A percentile compares a stretch with the other conserved stretches of the same genome.
Conservation (phyloP, 2,113 vertebrate species). For the Hylia prasina region DNA sequence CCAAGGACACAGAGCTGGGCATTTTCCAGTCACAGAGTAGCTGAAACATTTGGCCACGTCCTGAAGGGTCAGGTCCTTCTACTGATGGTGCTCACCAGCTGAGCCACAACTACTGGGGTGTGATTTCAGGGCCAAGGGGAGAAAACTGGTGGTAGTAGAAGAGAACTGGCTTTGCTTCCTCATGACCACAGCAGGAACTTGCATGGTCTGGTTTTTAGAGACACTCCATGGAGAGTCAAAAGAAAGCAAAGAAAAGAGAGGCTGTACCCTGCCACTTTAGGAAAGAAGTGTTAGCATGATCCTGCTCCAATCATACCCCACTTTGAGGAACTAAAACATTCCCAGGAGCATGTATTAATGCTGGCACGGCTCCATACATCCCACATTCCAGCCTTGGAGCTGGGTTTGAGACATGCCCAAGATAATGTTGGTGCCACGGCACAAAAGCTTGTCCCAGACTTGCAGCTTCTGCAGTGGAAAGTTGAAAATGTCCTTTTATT, state of each 20-base stretch:
- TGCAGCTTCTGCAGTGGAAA: background rate
- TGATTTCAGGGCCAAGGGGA: background rate
- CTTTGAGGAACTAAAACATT: background rate
- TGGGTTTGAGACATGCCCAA: background rate
- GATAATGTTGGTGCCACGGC: fast-evolving
- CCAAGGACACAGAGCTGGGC: background rate
- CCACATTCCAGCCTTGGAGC: background rate
- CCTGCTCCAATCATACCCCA: background rate
- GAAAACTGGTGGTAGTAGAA: background rate
- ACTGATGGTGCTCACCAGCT: background rate
- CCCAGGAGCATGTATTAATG: background rate
- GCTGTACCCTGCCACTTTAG: background rate
- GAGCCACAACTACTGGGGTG: background rate
- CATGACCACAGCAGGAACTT: background rate
- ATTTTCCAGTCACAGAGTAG: background rate
- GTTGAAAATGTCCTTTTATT: background rate
- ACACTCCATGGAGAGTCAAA: background rate
- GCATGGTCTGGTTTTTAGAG: background rate
- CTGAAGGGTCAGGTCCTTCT: background rate
- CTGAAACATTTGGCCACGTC: background rate
- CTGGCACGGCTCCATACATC: background rate
- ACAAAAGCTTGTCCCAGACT: background rate
- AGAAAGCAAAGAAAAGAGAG: background rate
- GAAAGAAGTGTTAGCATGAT: background rate
- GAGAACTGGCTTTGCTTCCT: background rate